Evolutionary conservation across 2,797 vertebrate genomes (phyloP).

Genomic region (Phrynocephalus vlangalii): DNA sequence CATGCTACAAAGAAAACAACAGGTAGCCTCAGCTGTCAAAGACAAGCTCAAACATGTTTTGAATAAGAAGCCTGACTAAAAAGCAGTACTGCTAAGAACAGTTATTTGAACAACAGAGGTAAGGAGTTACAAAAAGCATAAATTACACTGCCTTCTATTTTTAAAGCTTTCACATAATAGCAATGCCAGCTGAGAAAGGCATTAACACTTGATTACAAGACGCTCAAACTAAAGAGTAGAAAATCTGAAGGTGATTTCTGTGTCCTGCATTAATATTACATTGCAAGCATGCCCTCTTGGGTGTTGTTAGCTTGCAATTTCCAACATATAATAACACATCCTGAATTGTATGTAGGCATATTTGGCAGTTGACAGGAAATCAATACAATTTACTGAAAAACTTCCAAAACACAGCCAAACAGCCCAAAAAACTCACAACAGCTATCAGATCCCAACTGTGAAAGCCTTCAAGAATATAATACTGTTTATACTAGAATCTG

Average conservation of each 20-base stretch:
- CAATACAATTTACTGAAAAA: no score
- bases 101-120: background rate
- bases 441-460: no score
- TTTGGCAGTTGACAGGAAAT: background rate
- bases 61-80: background rate
- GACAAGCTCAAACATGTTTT: background rate
- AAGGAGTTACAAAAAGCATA: background rate
- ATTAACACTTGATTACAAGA: background rate
- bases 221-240: background rate
- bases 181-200: background rate
- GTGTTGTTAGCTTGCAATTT: background rate
- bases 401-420: no score
- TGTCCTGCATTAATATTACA: background rate
- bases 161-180: background rate
- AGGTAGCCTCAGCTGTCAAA: background rate
- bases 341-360: background rate
- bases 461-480: no score
- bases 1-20: background rate
- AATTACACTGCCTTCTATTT: background rate
- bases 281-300: background rate
- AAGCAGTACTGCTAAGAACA: background rate
- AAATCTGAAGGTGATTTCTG: background rate
- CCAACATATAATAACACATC: background rate
- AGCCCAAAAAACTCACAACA: no score
- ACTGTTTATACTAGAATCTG: background rate